Conservation (phyloP, 2,113 vertebrate genomes). For the Tragulus kanchil region DNA sequence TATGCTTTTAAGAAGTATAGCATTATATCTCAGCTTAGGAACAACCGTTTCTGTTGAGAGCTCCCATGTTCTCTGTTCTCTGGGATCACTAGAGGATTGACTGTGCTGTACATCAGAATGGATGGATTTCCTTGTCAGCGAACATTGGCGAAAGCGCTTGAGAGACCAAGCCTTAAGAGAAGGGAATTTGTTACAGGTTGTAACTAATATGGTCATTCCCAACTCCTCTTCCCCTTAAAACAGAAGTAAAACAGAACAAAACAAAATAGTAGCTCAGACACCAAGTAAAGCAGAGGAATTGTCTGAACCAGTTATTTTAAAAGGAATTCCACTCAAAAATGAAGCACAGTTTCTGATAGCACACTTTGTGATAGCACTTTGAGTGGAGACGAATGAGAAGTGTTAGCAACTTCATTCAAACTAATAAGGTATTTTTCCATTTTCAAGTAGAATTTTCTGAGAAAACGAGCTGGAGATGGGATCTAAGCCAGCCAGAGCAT, state of each 20-base stretch:
- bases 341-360: not conserved
- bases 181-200: slow-evolving; percentile 3
- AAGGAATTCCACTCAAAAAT: not conserved
- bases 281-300: slow-evolving; percentile 4
- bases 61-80: not conserved
- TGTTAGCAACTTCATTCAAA: not conserved
- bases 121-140: not conserved
- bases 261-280: not conserved
- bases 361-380: not conserved
- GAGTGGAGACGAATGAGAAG: not conserved
- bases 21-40: slow-evolving; percentile 35
- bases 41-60: not conserved
- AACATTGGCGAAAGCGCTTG: not conserved
- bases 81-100: not conserved
- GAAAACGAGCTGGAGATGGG: not conserved
- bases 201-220: slow-evolving; percentile 13
- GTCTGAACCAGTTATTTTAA: not conserved
- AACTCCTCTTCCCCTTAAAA: not conserved
- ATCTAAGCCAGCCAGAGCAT: not conserved
- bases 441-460: slow-evolving; percentile 1
- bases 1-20: slow-evolving; percentile 31
- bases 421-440: not conserved
- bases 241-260: not conserved
- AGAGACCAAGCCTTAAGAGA: slow-evolving; percentile 41
- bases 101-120: not conserved